Evolutionary conservation across 2,797 vertebrate genomes (phyloP).

Genomic region (Xyrichtys novacula): DNA sequence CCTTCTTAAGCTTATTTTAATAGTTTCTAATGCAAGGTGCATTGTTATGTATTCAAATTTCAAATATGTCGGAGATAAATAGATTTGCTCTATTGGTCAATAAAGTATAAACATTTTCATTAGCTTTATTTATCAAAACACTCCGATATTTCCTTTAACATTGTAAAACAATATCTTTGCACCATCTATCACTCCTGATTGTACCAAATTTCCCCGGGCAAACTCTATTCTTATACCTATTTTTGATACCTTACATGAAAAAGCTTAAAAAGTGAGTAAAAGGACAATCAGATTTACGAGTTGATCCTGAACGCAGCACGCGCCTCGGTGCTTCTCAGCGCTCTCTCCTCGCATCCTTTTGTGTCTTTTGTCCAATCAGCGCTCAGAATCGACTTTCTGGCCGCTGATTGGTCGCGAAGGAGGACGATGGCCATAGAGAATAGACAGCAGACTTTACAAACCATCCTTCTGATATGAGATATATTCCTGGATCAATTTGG

Average conservation of each 20-base stretch:
- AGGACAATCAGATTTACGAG: background rate
- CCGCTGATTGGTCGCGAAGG: constrained; percentile 71
- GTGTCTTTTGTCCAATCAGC: constrained; percentile 74
- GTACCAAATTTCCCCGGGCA: background rate
- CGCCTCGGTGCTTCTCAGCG: constrained; percentile 26
- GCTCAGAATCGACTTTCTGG: constrained; percentile 16
- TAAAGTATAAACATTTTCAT: too few species aligned
- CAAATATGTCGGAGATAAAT: too few species aligned
- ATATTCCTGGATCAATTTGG: background rate
- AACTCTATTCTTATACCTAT: background rate
- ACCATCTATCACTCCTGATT: too few species aligned
- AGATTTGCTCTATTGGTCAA: too few species aligned
- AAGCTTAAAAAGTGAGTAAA: background rate
- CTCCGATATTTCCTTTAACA: too few species aligned
- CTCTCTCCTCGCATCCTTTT: constrained; percentile 74
- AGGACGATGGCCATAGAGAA: constrained; percentile 74
- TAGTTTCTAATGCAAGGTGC: too few species aligned
- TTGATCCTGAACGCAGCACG: constrained; percentile 1
- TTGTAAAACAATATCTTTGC: too few species aligned
- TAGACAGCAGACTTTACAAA: constrained; percentile 46
- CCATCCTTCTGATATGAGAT: constrained; percentile 31
- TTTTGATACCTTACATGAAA: background rate
- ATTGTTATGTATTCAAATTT: too few species aligned
- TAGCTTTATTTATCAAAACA: too few species aligned
- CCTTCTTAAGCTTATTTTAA: too few species aligned